Evolutionary conservation across 2,113 vertebrate genomes (phyloP), one percentile per base, ranked within the genome.

Genomic region (Poeciliopsis prolifica): DNA sequence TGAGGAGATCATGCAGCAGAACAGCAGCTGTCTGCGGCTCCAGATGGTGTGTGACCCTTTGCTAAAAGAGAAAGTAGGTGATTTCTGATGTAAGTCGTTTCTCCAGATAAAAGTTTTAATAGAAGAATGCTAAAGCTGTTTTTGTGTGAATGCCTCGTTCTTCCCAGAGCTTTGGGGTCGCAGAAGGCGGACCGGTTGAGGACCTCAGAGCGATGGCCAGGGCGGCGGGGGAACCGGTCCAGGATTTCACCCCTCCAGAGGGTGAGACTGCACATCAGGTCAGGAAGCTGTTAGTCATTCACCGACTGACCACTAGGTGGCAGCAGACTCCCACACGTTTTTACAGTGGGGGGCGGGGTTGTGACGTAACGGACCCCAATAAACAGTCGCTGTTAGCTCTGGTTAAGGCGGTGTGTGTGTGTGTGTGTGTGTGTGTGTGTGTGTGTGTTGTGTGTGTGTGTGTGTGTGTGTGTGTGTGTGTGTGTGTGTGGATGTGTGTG

Each of bases 181-280:
- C 95, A 2, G 98, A 99, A 92, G 97, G 97, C 35, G 81, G 77
- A 61, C 92, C 86, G 1, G 77, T 98, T 58, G 79, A 93, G 62
- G 95, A 96, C 1, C 61, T 97, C 22, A 96, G 91, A 79, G 93
- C 95, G 4, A 96, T 98, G 97, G 97, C 97, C 77, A 91, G 92
- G 72, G 94, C 93, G 22, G 95, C 95, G 0, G 96, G 96, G 17
- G 89, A 95, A 75, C 90, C 95, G 0, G 94, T 95, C 74, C 95
- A 93, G 13, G 86, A 81, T 9, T 99, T 96, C 84, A 98, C 96
- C 0, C 96, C 98, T 13, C 93, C 96, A 0, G 91, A 93, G 71
- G 98, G 96, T 79, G 97, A 99, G 93, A 98, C 96, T 0, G 75
- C 95, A 65, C 95, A 97, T 61, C 93, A 99, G 95, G 98, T 99